Base-by-base conservation (phyloP, 2,888 invertebrate genomes). In the Caenorhabditis zanzibari region DNA sequence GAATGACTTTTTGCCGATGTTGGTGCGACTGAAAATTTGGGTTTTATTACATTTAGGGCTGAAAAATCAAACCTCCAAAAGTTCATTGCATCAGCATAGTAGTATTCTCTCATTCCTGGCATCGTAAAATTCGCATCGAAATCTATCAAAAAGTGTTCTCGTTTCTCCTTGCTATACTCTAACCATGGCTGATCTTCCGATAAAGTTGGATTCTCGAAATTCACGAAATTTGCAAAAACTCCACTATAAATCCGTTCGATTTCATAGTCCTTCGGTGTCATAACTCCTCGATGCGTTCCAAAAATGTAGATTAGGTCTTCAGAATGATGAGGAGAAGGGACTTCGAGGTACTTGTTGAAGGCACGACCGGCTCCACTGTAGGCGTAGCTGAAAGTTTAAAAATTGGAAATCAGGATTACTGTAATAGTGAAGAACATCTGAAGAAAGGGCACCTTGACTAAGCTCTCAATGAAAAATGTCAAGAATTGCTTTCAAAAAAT, bases 221-320 rank as follows among this genome's bases (percentile, higher is more conserved):
- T 84, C 12, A 86, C 52, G 61, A 83, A 86, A 58, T 84, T 63
- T 1, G 86, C 84, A n/a, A 83, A 77, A n/a, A 86, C 41, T 49
- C 84, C 86, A 72, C 74, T 80, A 44, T 81, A 86, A 19, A 81
- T 75, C 19, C 52, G 26, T 38, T 86, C 86, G 58, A 86, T 83
- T 2, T 35, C 56, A 35, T 83, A 86, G 38, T 86, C 86, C 19
- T 84, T 86, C 12, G 52, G 58, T 2, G 56, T 56, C 28, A 84
- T 61, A 0, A 52, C 41, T 9, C 61, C 66, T 32, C 86, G 82
- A 74, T 86, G 81, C n/a, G 82, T 80, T 38, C 86, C 86, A 38
- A 86, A 79, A 19, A 69, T 24, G 58, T 86, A 86, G 56, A 85
- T 82, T 63, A 81, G 73, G 59, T 86, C 86, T 74, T 86, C 86